Conservation (phyloP, 2,888 invertebrate genomes). For the Synanthedon formicaeformis region DNA sequence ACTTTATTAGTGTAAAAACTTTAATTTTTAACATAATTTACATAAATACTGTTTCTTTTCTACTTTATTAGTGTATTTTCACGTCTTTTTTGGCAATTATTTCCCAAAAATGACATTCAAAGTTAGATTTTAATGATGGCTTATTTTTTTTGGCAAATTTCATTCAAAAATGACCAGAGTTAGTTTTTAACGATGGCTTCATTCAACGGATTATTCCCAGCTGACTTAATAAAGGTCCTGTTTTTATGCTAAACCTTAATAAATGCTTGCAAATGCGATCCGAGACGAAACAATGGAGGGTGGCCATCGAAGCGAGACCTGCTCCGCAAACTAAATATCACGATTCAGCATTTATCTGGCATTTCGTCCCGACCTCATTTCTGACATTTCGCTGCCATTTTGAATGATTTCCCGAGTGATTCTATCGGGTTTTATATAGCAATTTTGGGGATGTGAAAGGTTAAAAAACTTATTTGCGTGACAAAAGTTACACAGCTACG, state of each 20-base stretch:
- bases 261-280: background rate
- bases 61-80: no score
- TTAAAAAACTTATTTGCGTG: background rate
- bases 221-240: no score
- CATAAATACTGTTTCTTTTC: no score
- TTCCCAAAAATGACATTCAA: no score
- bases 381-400: constrained; percentile 23
- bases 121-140: no score
- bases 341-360: constrained; percentile 15
- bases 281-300: constrained; percentile 6
- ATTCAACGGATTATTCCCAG: no score
- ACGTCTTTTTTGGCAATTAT: no score
- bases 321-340: constrained; percentile 14
- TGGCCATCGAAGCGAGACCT: constrained; percentile 13
- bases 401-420: constrained; percentile 2
- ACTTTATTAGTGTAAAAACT: no score
- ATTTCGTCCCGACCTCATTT: constrained; percentile 13
- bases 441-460: background rate
- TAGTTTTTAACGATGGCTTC: no score
- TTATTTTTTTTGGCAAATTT: no score
- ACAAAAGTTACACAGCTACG: background rate
- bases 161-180: no score
- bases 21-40: no score
- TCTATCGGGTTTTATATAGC: background rate
- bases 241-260: background rate